Percentiles rank a stretch among this genome's conserved stretches.
Conservation (phyloP, 2,888 invertebrate genomes). For the Sminthurinus aureus region DNA sequence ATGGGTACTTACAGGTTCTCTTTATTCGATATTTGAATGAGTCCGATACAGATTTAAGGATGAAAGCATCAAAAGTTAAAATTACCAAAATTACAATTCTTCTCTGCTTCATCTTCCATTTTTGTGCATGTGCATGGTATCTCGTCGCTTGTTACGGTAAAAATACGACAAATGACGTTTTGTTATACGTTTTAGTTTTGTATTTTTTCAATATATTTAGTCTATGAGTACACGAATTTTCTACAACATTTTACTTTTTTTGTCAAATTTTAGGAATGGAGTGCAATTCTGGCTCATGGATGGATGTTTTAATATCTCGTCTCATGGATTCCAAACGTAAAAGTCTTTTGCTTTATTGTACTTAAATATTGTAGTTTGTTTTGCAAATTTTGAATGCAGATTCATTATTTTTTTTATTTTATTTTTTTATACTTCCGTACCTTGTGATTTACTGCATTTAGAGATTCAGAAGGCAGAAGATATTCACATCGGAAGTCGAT, state of each 20-base stretch:
- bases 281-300: no score
- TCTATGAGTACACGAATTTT: not conserved
- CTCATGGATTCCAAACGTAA: not conserved
- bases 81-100: conserved; percentile 54
- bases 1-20: conserved; percentile 38
- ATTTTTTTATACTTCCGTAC: no score
- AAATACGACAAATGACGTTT: not conserved
- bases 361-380: no score
- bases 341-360: not conserved
- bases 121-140: conserved; percentile 58
- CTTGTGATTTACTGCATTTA: conserved; percentile 1
- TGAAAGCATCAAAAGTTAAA: conserved; percentile 51
- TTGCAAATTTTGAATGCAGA: no score
- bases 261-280: no score
- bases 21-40: conserved; percentile 53
- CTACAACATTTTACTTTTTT: not conserved
- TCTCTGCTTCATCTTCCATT: conserved; percentile 57
- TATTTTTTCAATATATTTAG: not conserved
- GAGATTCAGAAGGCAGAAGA: not conserved
- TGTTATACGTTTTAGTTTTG: not conserved
- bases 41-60: conserved; percentile 50
- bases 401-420: not conserved
- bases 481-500: conserved; percentile 42
- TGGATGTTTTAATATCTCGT: no score
- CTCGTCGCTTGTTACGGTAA: conserved; percentile 51